Percentiles rank a stretch among this genome's conserved stretches.
Conservation (phyloP, 2,113 vertebrate genomes). For the Gymnorhina tibicen region DNA sequence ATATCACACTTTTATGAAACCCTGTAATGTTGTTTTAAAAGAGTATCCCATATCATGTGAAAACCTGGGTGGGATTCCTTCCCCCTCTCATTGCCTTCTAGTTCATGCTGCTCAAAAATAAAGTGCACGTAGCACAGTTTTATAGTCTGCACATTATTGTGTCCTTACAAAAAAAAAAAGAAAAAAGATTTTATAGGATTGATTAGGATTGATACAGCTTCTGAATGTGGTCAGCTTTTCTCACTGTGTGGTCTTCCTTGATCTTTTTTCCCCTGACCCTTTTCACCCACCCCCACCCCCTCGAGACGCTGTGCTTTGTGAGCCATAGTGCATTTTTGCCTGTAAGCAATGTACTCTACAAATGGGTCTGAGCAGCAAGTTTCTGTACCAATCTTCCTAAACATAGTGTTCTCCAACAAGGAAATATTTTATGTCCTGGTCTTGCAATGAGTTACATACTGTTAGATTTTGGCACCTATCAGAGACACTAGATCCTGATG, state of each 20-base stretch:
- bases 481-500: not conserved
- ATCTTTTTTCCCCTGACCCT: not conserved
- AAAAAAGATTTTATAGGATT: not conserved
- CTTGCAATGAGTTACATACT: not conserved
- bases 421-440: not conserved
- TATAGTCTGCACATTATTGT: not conserved
- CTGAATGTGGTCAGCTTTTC: constrained; percentile 29
- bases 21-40: not conserved
- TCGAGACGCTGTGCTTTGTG: not conserved
- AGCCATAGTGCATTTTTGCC: not conserved
- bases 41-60: not conserved
- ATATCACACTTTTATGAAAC: constrained; percentile 50
- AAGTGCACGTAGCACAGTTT: not conserved
- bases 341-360: not conserved
- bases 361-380: not conserved
- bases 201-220: not conserved
- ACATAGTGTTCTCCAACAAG: not conserved
- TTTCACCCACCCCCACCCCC: not conserved
- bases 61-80: not conserved
- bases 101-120: not conserved
- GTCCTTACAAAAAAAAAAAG: not conserved
- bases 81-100: not conserved
- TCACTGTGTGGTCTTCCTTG: constrained; percentile 54
- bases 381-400: not conserved
- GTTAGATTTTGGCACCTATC: not conserved